Evolutionary conservation across 1,140 invertebrate species (phyloP), one percentile per base, ranked within the genome.

Genomic region (Sesamia nonagrioides): DNA sequence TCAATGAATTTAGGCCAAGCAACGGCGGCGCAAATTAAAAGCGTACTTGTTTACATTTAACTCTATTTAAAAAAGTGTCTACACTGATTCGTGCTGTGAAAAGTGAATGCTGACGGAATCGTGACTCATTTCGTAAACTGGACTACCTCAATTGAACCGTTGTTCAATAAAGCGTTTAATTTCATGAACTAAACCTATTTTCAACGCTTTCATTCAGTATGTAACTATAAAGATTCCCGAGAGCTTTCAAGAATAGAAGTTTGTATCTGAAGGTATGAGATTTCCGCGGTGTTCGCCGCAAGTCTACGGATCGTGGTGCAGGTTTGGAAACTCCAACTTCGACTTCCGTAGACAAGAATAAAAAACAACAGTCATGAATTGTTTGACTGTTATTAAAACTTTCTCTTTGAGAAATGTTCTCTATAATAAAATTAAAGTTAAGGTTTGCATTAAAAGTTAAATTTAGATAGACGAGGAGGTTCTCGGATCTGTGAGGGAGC

Each of bases 1-100:
- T 87, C 88, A 92, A 93, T 87, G 86, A 88, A 91, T 93, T 91
- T 88, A 86, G 87, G 88, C 82, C 87, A 92, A 83, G 86, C 83
- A 84, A 86, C 63, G 48, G 85, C 82, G 81, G 66, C 73, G 75
- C 80, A 90, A 80, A 90, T 91, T 88, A 90, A 90, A 89, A 86
- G 81, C 77, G 80, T 84, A 81, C 86, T 85, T 86, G 87, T 89
- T 85, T 84, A 84, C 75, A 79, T 66, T 82, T 89, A 86, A 89
- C 84, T 86, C 78, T 77, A 86, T 87, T 88, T 71, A 61, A 50
- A 83, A 85, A 84, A 83, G 77, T 82, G 76, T 48, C 78, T 66
- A 1, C 45, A 17, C 72, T 48, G 48, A 54, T 77, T 77, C 42
- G 74, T 68, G 42, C 42, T 37, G 33, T 33, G 5, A n/a, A 77